Conservation (phyloP, 2,113 vertebrate genomes). For the Balaeniceps rex region DNA sequence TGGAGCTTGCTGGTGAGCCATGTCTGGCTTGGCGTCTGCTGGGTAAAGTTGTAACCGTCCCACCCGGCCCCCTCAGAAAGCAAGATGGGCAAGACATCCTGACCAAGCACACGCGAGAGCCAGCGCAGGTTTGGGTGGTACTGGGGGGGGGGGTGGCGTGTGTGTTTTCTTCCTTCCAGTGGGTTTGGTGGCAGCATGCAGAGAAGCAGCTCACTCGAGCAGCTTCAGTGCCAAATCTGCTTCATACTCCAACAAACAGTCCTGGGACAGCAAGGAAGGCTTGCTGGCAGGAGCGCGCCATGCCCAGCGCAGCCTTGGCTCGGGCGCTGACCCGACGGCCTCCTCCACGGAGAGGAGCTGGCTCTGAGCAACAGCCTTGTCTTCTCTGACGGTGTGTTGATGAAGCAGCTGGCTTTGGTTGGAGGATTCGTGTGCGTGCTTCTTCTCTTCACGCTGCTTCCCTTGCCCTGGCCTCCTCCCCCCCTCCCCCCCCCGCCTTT, state of each 20-base stretch:
- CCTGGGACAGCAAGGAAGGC: neutral
- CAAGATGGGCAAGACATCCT: neutral
- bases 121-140: neutral
- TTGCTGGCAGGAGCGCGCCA: fast-evolving
- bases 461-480: conserved; percentile 24
- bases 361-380: neutral
- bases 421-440: neutral
- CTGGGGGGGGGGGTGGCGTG: neutral
- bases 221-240: neutral
- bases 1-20: neutral
- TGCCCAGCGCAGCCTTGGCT: neutral
- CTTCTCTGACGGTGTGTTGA: fast-evolving
- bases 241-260: fast-evolving
- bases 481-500: neutral
- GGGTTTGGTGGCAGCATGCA: neutral
- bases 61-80: neutral
- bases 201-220: neutral
- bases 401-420: neutral
- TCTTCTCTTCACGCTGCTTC: neutral
- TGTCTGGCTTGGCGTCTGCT: neutral
- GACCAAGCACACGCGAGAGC: neutral
- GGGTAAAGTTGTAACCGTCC: neutral
- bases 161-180: neutral
- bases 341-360: neutral
- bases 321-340: fast-evolving